Evolutionary conservation across 2,113 vertebrate species (phyloP).

Genomic region (Upupa epops): DNA sequence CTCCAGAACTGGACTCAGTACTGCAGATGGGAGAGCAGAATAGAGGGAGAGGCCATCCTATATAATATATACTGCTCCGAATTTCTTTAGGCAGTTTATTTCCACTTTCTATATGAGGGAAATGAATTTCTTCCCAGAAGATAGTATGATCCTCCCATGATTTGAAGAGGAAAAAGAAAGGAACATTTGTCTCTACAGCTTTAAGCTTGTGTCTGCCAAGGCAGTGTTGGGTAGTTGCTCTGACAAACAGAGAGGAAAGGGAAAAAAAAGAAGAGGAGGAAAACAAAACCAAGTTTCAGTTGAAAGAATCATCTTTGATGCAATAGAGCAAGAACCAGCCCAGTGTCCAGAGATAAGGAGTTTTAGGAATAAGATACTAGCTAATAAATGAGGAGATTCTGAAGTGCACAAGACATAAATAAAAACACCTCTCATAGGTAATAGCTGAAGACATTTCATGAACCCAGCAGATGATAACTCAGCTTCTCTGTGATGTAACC

Average conservation of each 20-base stretch:
- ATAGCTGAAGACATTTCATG: background rate
- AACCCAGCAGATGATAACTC: slow-evolving; percentile 1
- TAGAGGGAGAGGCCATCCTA: background rate
- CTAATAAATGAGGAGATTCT: background rate
- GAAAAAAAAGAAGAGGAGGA: background rate
- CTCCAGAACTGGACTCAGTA: too few species aligned
- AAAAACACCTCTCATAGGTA: rapidly evolving
- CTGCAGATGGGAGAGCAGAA: too few species aligned
- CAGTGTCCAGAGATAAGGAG: background rate
- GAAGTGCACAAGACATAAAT: background rate
- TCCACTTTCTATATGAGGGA: background rate
- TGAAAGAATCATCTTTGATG: background rate
- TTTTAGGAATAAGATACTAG: background rate
- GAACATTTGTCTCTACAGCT: background rate
- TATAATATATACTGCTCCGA: background rate
- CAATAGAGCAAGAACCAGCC: background rate
- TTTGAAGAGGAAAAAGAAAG: background rate
- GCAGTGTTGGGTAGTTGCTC: background rate
- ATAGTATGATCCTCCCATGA: background rate
- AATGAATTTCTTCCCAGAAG: background rate
- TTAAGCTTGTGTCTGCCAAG: background rate
- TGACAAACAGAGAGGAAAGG: background rate
- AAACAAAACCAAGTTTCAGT: background rate
- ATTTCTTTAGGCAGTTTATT: background rate
- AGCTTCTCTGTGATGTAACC: slow-evolving; percentile 31